Evolutionary conservation across 1,140 invertebrate species (phyloP).

Genomic region (Cydia splendana): DNA sequence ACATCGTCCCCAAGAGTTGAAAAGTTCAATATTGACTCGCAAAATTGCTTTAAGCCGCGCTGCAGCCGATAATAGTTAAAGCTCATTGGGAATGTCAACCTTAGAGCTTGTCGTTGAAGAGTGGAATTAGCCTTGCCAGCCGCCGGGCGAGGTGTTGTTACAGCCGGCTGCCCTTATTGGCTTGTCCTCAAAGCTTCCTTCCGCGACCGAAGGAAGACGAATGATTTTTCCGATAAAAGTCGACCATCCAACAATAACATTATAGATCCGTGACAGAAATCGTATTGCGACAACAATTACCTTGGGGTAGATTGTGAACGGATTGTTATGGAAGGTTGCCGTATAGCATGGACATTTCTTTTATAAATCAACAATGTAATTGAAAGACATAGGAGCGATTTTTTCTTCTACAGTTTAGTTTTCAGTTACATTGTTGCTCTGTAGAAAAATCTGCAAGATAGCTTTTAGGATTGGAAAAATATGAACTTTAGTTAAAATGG

Average conservation of each 20-base stretch:
- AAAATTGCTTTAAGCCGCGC: conserved; percentile 74
- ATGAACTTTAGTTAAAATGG: too few relatives aligned
- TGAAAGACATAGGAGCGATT: not conserved
- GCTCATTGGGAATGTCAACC: conserved; percentile 65
- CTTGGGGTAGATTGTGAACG: not conserved
- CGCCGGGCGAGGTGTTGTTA: conserved; percentile 64
- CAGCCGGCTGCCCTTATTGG: conserved; percentile 67
- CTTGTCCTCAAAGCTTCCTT: conserved; percentile 72
- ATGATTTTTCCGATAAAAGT: conserved; percentile 52
- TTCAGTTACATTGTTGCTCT: not conserved
- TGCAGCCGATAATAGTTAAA: conserved; percentile 66
- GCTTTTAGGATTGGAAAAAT: too few relatives aligned
- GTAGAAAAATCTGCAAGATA: not conserved
- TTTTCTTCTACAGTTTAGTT: not conserved
- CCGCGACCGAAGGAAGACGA: conserved; percentile 46
- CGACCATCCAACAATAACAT: conserved; percentile 40
- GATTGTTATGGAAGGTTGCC: conserved; percentile 14
- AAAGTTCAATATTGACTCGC: conserved; percentile 76
- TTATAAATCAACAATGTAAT: not conserved
- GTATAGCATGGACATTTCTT: not conserved
- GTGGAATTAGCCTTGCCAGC: conserved; percentile 54
- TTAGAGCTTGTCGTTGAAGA: conserved; percentile 53
- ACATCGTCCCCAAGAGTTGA: conserved; percentile 64
- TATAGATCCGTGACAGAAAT: conserved; percentile 23
- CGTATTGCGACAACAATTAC: conserved; percentile 9